Evolutionary conservation across 2,113 vertebrate genomes (phyloP).

Genomic region (Nibea albiflora): DNA sequence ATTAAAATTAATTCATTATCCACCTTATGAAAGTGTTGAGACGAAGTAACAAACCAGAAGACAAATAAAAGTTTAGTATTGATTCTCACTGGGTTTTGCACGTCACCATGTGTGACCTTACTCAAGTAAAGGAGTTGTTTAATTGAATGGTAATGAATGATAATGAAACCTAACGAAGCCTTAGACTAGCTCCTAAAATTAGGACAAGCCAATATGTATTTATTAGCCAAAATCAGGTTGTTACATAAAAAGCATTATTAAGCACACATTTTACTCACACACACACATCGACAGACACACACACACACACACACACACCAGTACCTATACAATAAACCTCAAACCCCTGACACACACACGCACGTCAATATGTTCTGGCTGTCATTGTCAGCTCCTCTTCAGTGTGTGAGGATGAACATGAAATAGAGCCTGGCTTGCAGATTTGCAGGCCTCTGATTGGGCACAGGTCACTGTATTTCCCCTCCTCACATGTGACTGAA

Average conservation of each 20-base stretch:
- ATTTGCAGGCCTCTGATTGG: conserved; percentile 2
- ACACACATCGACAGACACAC: neutral
- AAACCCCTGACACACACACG: neutral
- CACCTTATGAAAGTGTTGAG: neutral
- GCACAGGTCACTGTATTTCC: conserved; percentile 31
- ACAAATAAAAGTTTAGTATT: neutral
- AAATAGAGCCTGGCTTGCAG: conserved; percentile 42
- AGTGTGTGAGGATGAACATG: conserved; percentile 20
- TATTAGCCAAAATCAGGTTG: neutral
- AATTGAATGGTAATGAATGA: neutral
- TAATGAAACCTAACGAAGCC: neutral
- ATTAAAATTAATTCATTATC: neutral
- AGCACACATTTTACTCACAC: neutral
- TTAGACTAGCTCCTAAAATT: neutral
- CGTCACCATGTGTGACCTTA: neutral
- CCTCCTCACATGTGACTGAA: conserved; percentile 38
- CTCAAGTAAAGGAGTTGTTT: neutral
- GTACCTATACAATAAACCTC: neutral
- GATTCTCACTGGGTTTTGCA: neutral
- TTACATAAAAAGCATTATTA: neutral
- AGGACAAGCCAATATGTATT: neutral
- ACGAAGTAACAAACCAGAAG: too few relatives aligned
- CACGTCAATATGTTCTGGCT: conserved; percentile 17
- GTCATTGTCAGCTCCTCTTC: conserved; percentile 7
- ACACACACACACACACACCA: neutral